Evolutionary conservation across 2,113 vertebrate genomes (phyloP), one percentile per base, ranked within the genome.

Genomic region (Noctilio leporinus): DNA sequence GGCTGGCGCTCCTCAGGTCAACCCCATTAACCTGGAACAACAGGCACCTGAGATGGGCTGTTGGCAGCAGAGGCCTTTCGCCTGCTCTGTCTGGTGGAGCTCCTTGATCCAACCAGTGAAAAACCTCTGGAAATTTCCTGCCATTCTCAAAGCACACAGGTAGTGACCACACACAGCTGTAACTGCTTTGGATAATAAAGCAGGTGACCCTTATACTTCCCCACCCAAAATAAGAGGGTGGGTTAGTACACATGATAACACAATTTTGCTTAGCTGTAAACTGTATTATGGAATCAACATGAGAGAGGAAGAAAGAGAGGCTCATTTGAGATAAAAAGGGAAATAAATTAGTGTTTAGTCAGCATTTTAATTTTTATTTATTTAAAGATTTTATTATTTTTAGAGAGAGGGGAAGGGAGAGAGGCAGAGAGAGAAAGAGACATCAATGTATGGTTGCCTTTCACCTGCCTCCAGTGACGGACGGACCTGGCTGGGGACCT

Each of bases 1-100:
- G 99, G 87, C 98, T 98, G 57, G 98, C 99, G 0, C 95, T 98
- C 0, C 99, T 98, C 88, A 99, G 98, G 92, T 99, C 98, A n/a
- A 99, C 97, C 2, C 99, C 99, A 0, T 99, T 99, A 93, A 99
- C 99, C 99, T 99, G 98, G 6, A 96, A 95, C 35, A 53, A 69
- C 0, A 3, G 70, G 33, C 33, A 43, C 33, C 12, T 1, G 20
- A 87, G 47, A 30, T 3, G 28, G 7, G 57, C 53, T 49, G 86
- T 53, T 64, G 62, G 49, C 12, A 10, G 35, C 69, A 83, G 47
- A 62, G 75, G 11, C 47, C 70, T 45, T 10, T 38, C 30, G 17
- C 51, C 26, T 33, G 57, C 43, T 93, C 20, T 26, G 35, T n/a
- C 43, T 81, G 40, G 57, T 30, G 19, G 7, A 33, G 77, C 43